Conservation (phyloP, 2,113 vertebrate genomes). For the Cebidichthys violaceus region DNA sequence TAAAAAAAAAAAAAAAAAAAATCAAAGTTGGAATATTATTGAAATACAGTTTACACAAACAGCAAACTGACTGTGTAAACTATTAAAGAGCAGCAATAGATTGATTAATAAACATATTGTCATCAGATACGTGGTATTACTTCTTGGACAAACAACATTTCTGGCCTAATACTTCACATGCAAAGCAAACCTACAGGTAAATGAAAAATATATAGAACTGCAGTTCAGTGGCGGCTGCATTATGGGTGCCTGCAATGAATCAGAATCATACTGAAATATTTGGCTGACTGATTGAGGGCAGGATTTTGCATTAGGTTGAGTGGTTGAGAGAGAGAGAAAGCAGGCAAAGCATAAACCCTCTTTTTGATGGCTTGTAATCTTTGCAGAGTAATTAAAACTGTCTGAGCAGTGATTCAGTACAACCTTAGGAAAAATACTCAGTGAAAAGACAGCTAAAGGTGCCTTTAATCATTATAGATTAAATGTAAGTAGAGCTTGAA, state of each 20-base stretch:
- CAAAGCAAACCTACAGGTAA: not conserved
- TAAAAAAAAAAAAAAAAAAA: not conserved
- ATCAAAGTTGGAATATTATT: not conserved
- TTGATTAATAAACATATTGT: not conserved
- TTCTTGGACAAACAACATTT: not conserved
- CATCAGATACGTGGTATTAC: not conserved
- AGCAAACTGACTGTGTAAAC: not conserved
- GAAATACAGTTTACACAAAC: not conserved
- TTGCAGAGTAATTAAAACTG: constrained; percentile 46
- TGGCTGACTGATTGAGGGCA: constrained; percentile 27
- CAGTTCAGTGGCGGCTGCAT: not conserved
- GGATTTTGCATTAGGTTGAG: constrained; percentile 17
- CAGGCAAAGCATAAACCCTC: constrained; percentile 16
- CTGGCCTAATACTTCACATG: not conserved
- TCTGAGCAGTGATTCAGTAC: constrained; percentile 11
- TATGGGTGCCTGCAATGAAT: not conserved
- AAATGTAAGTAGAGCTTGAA: constrained; percentile 26
- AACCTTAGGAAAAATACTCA: constrained; percentile 11
- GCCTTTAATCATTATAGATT: constrained; percentile 39
- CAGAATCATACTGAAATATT: constrained; percentile 20
- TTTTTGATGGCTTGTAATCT: constrained; percentile 38
- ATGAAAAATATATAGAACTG: not conserved
- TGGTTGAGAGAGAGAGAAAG: constrained; percentile 5
- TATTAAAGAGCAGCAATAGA: not conserved
- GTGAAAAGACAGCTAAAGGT: constrained; percentile 21